These are phyloP conservation scores for Oopsacas minuta DNA, from an alignment of 37 sponge, comb jelly and placozoan genomes.

Conservation along the genomic window DNA sequence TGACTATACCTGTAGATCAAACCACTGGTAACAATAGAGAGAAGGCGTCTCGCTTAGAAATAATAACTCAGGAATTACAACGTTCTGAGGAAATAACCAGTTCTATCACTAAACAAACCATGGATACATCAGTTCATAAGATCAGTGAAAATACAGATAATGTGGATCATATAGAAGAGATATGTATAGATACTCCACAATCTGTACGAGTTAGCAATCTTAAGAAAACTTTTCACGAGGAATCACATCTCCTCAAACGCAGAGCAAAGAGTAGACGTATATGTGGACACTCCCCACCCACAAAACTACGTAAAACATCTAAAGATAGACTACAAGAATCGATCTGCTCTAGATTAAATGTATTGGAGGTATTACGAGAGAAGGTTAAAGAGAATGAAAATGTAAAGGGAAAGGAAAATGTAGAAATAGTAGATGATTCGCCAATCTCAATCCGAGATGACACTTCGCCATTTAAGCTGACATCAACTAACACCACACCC, in stretches of 20 bases:
- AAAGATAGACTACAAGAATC: not conserved
- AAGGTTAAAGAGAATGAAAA: not conserved
- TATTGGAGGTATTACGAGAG: too few relatives aligned
- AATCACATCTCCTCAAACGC: not conserved
- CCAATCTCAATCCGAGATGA: not conserved
- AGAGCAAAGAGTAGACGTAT: not conserved
- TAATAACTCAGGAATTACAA: not conserved
- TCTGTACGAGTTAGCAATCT: not conserved
- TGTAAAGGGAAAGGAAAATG: not conserved
- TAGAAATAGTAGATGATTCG: not conserved
- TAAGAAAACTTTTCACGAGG: not conserved
- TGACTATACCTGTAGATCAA: not conserved
- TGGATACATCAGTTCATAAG: too few relatives aligned
- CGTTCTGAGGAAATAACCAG: not conserved
- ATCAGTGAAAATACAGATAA: not conserved
- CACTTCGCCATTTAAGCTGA: not conserved
- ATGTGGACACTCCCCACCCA: not conserved
- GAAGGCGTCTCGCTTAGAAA: not conserved
- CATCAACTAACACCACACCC: not conserved
- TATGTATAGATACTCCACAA: not conserved
- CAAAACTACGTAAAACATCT: not conserved
- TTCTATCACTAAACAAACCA: not conserved
- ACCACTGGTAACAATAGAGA: not conserved
- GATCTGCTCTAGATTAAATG: not conserved
- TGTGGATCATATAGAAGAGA: not conserved